These are phyloP conservation scores for Acrocephalus kingi DNA, from an alignment of 2,113 vertebrate species.

Conservation along the genomic window DNA sequence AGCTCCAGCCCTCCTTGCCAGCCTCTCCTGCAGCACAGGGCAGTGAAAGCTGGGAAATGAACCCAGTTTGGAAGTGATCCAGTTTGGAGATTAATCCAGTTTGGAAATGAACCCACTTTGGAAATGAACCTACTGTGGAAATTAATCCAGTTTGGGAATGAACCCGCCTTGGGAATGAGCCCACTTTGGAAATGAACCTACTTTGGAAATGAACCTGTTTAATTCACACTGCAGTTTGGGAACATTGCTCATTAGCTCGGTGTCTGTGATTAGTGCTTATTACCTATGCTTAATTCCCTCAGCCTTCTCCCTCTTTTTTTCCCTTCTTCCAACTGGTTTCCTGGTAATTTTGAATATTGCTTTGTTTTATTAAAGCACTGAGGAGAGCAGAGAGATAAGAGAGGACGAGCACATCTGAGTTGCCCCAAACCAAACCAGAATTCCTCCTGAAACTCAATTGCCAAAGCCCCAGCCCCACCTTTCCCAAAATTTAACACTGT, in stretches of 20 bases:
- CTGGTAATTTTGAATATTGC: not conserved
- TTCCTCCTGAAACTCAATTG: not conserved
- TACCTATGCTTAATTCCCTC: not conserved
- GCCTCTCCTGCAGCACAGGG: not conserved
- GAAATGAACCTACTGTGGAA: not conserved
- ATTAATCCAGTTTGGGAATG: not conserved
- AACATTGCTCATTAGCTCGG: not conserved
- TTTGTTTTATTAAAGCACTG: not conserved
- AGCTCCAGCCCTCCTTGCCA: not conserved
- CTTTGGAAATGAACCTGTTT: not conserved
- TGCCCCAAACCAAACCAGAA: not conserved
- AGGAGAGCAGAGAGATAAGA: not conserved
- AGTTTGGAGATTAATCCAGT: too few species aligned
- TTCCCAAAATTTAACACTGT: not conserved
- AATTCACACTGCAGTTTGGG: not conserved
- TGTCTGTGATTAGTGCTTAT: not conserved
- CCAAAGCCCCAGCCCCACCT: not conserved
- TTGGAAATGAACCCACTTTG: too few species aligned
- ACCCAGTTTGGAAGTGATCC: not conserved
- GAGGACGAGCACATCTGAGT: accelerated
- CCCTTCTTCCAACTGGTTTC: not conserved
- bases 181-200: not conserved
- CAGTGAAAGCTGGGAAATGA: not conserved
- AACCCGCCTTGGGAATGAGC: not conserved
- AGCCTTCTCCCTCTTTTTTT: not conserved